Percentiles rank a stretch among this genome's conserved stretches.
Evolutionary conservation across 2,797 vertebrate genomes (phyloP).

Genomic region (Sebastes matsubarae): DNA sequence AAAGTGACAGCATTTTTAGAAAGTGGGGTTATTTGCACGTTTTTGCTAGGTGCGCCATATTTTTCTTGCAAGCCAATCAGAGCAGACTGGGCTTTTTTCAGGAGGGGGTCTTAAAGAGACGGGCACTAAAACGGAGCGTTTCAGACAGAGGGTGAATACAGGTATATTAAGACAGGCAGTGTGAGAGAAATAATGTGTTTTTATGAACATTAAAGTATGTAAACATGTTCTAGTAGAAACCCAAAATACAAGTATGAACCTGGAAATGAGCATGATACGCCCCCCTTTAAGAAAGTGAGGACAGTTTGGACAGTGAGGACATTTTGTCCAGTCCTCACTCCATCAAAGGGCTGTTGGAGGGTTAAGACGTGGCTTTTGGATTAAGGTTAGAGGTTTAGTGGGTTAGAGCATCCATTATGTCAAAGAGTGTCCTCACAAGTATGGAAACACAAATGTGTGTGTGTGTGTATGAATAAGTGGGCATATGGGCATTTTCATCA

Average conservation of each 20-base stretch:
- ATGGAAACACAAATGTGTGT: not conserved
- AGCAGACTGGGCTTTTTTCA: no score
- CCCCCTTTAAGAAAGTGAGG: not conserved
- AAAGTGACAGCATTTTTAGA: not conserved
- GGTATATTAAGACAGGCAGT: no score
- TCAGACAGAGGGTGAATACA: no score
- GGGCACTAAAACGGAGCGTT: no score
- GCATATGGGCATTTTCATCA: slow-evolving; percentile 1
- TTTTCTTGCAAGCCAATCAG: no score
- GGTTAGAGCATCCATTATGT: not conserved
- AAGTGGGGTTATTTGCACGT: not conserved
- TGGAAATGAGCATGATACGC: no score
- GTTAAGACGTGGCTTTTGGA: not conserved
- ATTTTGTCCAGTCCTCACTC: not conserved
- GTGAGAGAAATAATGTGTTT: no score
- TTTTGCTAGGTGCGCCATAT: no score
- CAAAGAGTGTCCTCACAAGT: not conserved
- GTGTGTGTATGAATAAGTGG: not conserved
- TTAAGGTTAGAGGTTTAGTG: not conserved
- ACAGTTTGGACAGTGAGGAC: not conserved
- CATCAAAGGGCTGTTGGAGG: not conserved
- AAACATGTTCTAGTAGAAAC: no score
- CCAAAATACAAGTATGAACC: no score
- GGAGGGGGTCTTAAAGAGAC: no score
- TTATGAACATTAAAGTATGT: no score